A percentile compares a stretch with the other conserved stretches of the same genome.
These are phyloP conservation scores for Takifugu rubripes DNA, from an alignment of 2,797 vertebrate genomes.

Conservation along the genomic window DNA sequence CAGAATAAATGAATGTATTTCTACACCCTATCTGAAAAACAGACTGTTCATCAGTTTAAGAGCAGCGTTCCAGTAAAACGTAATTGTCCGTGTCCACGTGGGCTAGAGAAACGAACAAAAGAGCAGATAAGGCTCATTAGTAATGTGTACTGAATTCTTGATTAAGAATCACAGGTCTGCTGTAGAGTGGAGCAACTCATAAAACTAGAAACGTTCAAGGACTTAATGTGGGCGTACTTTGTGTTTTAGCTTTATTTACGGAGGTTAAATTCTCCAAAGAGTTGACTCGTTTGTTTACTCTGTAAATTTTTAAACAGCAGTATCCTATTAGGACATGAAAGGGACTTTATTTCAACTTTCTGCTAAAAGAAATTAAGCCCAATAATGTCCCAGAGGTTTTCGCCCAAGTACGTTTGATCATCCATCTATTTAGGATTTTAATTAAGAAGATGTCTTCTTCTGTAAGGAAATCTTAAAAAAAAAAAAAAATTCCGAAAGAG, in stretches of 20 bases:
- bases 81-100: slow-evolving; percentile 16
- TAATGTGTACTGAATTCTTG: slow-evolving; percentile 20
- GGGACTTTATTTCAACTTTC: slow-evolving; percentile 17
- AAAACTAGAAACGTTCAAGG: no score
- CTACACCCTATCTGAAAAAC: no score
- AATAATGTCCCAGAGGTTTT: slow-evolving; percentile 3
- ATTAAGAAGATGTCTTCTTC: slow-evolving; percentile 3
- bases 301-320: no score
- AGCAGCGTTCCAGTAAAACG: slow-evolving; percentile 7
- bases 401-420: slow-evolving; percentile 2
- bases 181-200: slow-evolving; percentile 2
- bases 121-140: slow-evolving; percentile 21
- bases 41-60: not conserved
- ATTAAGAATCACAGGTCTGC: slow-evolving; percentile 24
- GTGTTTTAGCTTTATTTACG: no score
- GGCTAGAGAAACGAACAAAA: slow-evolving; percentile 11
- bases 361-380: slow-evolving; percentile 9
- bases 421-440: slow-evolving; percentile 1
- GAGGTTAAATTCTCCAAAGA: no score
- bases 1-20: no score
- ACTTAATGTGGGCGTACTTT: no score
- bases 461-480: no score
- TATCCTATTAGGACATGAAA: slow-evolving; percentile 6
- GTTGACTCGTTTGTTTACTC: no score
- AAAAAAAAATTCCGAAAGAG: no score